Conservation (phyloP, 2,888 invertebrate species). For the Sceliomorpha sp. region DNA sequence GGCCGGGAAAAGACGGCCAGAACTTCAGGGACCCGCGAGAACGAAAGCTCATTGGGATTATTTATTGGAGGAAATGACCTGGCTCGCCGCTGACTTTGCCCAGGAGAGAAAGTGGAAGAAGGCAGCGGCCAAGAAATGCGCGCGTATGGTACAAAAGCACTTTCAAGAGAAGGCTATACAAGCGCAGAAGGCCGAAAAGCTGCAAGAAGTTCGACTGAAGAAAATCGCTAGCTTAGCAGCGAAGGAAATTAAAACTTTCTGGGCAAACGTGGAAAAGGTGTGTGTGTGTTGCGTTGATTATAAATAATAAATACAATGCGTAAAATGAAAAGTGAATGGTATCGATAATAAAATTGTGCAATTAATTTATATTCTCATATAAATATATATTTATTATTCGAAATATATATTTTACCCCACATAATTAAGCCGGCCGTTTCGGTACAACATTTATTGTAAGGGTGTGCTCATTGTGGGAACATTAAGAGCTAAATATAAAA, state of each 20-base stretch:
- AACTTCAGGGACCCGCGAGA: constrained; percentile 93
- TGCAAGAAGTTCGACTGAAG: constrained; percentile 91
- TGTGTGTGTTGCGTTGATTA: constrained; percentile 22
- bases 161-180: constrained; percentile 95
- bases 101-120: constrained; percentile 99
- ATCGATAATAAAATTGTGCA: too few species aligned
- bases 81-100: constrained; percentile 98
- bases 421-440: constrained; percentile 79
- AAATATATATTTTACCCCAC: constrained; percentile 69
- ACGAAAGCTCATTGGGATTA: constrained; percentile 99
- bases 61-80: constrained; percentile 98
- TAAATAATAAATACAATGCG: constrained; percentile 9
- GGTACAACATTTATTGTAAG: constrained; percentile 65
- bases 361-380: too few species aligned
- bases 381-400: too few species aligned
- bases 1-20: constrained; percentile 93
- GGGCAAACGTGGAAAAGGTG: constrained; percentile 97
- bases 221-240: constrained; percentile 94
- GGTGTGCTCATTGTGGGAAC: constrained; percentile 80
- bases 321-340: too few species aligned
- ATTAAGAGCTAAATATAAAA: constrained; percentile 65
- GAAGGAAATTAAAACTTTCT: constrained; percentile 96
- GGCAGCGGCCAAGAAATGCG: constrained; percentile 95
- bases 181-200: constrained; percentile 94
- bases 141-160: constrained; percentile 94